Evolutionary conservation across 2,113 vertebrate genomes (phyloP), one percentile per base, ranked within the genome.

Genomic region (Colossoma macropomum): DNA sequence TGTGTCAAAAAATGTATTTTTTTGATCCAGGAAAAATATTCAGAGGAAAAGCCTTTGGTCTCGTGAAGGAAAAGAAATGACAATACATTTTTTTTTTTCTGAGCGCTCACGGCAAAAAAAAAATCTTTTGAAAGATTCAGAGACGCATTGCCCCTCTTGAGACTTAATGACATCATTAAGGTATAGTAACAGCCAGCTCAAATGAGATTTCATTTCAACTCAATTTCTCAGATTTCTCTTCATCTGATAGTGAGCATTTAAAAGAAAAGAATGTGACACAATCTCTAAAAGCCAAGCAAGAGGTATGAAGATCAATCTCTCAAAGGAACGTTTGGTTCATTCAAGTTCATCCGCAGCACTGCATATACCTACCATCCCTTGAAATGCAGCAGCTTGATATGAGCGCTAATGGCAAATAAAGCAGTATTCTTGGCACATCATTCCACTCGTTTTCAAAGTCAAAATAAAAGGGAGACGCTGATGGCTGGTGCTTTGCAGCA

Each of bases 381-480:
- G 85, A 90, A 90, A 90, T 88, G 87, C 83, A 87, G 84, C 75
- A 56, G 82, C 34, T 78, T 68, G 23, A 41, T 48, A 69, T 50
- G 23, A 50, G 52, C 83, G 88, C 90, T 86, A 88, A 77, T 82
- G 75, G 52, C 75, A 71, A 79, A 82, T 88, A 27, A 66, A 23
- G 48, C 45, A 38, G 45, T 59, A 38, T 50, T 50, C 28, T 6
- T 80, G 38, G 23, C 41, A 52, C 30, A 75, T 38, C 19, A 32
- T 75, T 66, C 28, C 71, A 75, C 23, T 75, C 41, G 2, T 27
- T 81, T 65, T 34, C 32, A 41, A 79, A 79, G 89, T 90, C 91
- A 89, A 90, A 89, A 94, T 91, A 89, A 90, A 91, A 89, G 87
- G 27, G 56, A 85, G 89, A 84, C 86, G 65, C 87, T 92, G 91